phyloP scores from a whole-genome alignment of 2,113 vertebrate genomes.

The Vimba vimba region DNA sequence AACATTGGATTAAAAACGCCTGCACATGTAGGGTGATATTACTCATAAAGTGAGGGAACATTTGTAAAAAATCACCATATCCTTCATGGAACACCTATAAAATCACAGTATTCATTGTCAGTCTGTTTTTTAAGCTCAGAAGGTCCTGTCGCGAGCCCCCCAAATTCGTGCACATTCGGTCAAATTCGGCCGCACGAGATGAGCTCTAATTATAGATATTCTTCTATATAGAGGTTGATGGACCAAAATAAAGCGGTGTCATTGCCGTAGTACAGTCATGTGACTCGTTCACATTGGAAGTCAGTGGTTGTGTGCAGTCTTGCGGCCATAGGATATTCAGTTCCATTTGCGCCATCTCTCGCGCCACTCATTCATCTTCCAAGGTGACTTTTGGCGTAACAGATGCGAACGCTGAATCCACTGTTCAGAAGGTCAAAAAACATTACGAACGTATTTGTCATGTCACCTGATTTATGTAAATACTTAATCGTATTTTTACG shows the following conservation, averaged over 20 bases:
- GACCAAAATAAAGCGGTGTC: conserved; percentile 62
- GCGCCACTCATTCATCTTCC: conserved; percentile 69
- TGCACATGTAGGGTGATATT: neutral
- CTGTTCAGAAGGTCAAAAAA: conserved; percentile 13
- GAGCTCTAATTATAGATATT: conserved; percentile 45
- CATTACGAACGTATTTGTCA: neutral
- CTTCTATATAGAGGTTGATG: conserved; percentile 40
- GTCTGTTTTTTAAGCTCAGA: neutral
- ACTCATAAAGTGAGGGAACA: neutral
- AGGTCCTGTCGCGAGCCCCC: conserved; percentile 18
- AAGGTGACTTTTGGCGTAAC: conserved; percentile 73
- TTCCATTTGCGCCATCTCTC: conserved; percentile 70
- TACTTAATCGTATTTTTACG: neutral
- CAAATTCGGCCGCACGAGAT: conserved; percentile 14
- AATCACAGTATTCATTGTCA: conserved; percentile 27
- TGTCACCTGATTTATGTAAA: neutral
- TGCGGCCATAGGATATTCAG: conserved; percentile 49
- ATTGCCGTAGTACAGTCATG: conserved; percentile 63
- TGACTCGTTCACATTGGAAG: conserved; percentile 51
- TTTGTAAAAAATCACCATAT: conserved; percentile 38
- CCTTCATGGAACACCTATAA: conserved; percentile 49
- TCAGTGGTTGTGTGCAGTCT: conserved; percentile 46
- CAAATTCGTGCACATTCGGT: conserved; percentile 16
- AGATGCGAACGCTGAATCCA: conserved; percentile 24
- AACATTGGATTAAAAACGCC: neutral